A percentile compares a stretch with the other conserved stretches of the same genome.
phyloP scores from a whole-genome alignment of 2,113 vertebrate genomes.

The Misgurnus anguillicaudatus region DNA sequence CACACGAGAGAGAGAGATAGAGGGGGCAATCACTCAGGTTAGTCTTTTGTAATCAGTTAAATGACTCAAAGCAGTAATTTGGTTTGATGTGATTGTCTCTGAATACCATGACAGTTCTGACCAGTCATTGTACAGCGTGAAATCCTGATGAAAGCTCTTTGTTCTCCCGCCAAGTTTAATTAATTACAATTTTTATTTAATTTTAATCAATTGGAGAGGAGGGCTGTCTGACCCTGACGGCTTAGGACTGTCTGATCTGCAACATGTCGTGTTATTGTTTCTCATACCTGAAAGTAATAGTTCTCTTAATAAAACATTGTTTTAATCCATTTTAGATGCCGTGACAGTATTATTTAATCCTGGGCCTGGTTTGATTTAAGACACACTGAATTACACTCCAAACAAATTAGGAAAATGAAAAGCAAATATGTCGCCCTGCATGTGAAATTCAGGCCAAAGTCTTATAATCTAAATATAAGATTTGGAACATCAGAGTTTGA shows the following conservation, averaged over 20 bases:
- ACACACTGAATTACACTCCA: constrained; percentile 29
- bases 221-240: constrained; percentile 27
- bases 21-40: not conserved
- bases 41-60: constrained; percentile 30
- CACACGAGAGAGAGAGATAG: not conserved
- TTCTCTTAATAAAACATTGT: not conserved
- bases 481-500: too few relatives aligned
- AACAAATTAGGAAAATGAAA: not conserved
- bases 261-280: not conserved
- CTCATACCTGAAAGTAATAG: not conserved
- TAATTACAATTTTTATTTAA: constrained; percentile 34
- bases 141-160: constrained; percentile 23
- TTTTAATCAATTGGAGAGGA: constrained; percentile 36
- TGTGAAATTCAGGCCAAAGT: too few relatives aligned
- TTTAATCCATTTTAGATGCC: not conserved
- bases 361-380: not conserved
- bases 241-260: not conserved
- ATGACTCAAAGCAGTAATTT: constrained; percentile 37
- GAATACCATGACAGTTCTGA: constrained; percentile 24
- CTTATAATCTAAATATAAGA: too few relatives aligned
- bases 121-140: constrained; percentile 4
- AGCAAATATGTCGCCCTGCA: not conserved
- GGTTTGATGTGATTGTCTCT: constrained; percentile 42
- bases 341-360: not conserved
- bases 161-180: constrained; percentile 8